Percentiles rank a stretch among this genome's conserved stretches.
Conservation (phyloP, 2,113 vertebrate genomes). For the Hippopotamus amphibius region DNA sequence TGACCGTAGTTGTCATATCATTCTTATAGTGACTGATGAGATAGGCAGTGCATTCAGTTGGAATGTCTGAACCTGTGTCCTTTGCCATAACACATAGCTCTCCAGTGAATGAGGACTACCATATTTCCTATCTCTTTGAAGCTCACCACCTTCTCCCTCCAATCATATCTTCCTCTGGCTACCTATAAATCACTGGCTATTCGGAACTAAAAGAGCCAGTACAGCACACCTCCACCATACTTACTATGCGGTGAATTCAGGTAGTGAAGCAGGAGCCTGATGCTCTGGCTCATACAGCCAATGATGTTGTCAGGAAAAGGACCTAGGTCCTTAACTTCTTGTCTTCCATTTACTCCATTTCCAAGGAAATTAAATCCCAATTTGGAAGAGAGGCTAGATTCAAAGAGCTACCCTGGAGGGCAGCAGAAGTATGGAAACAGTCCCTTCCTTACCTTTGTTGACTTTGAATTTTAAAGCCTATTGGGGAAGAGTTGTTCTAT, state of each 20-base stretch:
- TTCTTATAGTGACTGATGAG: neutral
- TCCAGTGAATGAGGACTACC: neutral
- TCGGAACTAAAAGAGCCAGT: neutral
- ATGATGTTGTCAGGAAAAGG: neutral
- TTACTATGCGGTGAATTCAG: neutral
- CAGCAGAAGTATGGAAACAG: neutral
- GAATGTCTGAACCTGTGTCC: neutral
- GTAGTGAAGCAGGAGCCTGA: neutral
- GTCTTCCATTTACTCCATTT: neutral
- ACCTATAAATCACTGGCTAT: neutral
- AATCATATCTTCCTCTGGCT: neutral
- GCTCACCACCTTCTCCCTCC: neutral
- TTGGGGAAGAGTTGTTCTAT: neutral
- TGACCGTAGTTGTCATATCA: neutral
- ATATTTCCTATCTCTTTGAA: neutral
- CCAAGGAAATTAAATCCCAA: neutral
- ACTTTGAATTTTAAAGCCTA: neutral
- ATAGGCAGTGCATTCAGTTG: neutral
- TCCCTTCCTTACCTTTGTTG: neutral
- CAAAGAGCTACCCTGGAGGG: constrained; percentile 8
- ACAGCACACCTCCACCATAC: too few relatives aligned
- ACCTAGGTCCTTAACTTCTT: neutral
- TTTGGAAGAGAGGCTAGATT: neutral
- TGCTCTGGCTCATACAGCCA: neutral
- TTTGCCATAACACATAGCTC: neutral